Evolutionary conservation across 2,113 vertebrate genomes (phyloP).

Genomic region (Onychostruthus taczanowskii): DNA sequence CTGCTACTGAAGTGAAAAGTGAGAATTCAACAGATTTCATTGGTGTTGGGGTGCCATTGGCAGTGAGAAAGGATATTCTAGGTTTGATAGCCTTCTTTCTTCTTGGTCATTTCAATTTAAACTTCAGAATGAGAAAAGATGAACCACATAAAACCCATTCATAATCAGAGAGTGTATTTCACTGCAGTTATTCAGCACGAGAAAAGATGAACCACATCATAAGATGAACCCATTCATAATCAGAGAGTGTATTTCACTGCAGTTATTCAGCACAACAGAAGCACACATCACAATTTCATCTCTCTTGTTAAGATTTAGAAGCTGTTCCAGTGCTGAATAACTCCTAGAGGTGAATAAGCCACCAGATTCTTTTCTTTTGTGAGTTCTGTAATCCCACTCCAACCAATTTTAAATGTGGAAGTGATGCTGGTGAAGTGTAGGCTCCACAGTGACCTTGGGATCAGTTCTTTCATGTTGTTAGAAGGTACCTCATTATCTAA

Average conservation of each 20-base stretch:
- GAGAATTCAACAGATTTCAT: not conserved
- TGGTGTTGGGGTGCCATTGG: not conserved
- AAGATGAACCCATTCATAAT: slow-evolving; percentile 18
- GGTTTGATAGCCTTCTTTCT: slow-evolving; percentile 32
- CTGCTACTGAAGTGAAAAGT: not conserved
- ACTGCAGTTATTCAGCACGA: slow-evolving; percentile 16
- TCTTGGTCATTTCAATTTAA: slow-evolving; percentile 55
- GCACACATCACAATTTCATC: slow-evolving; percentile 5
- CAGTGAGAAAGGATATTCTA: not conserved
- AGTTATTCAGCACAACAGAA: slow-evolving; percentile 24
- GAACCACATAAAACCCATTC: not conserved
- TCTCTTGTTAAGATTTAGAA: not conserved
- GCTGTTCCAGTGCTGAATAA: not conserved
- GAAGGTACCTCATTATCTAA: not conserved
- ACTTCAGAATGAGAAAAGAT: slow-evolving; percentile 41
- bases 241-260: slow-evolving; percentile 34
- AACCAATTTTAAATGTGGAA: not conserved
- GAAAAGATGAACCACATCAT: slow-evolving; percentile 37
- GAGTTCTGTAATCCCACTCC: not conserved
- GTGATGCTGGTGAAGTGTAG: not conserved
- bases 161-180: slow-evolving; percentile 45
- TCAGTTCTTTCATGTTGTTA: not conserved
- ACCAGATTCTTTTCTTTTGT: not conserved
- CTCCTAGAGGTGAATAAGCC: not conserved
- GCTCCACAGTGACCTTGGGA: not conserved